Base-by-base conservation (phyloP, 1,140 invertebrate species). In the Aphelenchoides fujianensis region DNA sequence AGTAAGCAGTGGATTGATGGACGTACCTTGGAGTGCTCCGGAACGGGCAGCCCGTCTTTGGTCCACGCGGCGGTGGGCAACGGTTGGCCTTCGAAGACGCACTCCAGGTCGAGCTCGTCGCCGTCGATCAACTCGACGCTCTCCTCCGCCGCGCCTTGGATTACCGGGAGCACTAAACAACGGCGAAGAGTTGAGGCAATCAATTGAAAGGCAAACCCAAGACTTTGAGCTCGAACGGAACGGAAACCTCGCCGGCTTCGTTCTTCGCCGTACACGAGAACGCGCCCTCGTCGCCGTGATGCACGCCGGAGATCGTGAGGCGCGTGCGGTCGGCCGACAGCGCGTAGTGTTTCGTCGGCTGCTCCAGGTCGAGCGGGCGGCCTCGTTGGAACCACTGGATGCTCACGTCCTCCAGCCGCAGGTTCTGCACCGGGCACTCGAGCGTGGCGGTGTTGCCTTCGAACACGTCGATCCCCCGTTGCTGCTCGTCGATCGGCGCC, bases 211-310 rank as follows among this genome's bases (percentile, higher is more conserved):
- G n/a, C n/a, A n/a, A 75, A 83, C 81, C 75, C 34, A 84, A 72
- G n/a, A 85, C 84, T 16, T 67, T 69, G 5, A 93, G 87, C 73
- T 88, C 87, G 54, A 90, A 88, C 34, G 86, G 73, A 16, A 70
- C 75, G 3, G 72, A 69, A 35, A 88, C 89, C 30, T 87, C 85
- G 0, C 92, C 93, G 7, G 92, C 93, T 16, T 87, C 86, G 82
- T 95, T 96, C 53, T 87, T 88, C 0, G 92, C 93, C 27, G 88
- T 88, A 82, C 93, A 96, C 35, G 89, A 90, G 80, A 92, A 94
- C 34, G 88, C 88, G 0, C 91, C 91, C 55, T 89, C 89, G 84
- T 95, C 92, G 0, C 90, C 89, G 66, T 89, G 89, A 69, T 89
- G 89, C 0, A 93, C 90, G 74, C 90, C 88, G 30, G 88, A 89